Percentiles rank a stretch among this genome's conserved stretches.
These are phyloP conservation scores for Lagodon rhomboides DNA, from an alignment of 2,797 vertebrate genomes.

Conservation along the genomic window DNA sequence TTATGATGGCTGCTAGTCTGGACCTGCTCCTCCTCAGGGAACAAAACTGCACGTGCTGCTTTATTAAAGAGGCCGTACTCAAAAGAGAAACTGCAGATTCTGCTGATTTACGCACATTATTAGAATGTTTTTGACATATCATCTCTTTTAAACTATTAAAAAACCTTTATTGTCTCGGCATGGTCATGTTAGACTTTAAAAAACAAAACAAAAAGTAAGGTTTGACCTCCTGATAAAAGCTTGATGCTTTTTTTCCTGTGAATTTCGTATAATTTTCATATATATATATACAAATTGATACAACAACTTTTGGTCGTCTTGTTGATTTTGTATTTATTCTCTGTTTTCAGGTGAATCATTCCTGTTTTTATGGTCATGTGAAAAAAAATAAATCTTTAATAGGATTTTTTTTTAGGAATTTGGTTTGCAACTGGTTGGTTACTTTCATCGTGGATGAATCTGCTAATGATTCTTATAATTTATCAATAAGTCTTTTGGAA, in stretches of 20 bases:
- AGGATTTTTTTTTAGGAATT: neutral
- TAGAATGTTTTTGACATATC: neutral
- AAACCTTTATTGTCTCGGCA: no score
- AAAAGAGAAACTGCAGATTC: neutral
- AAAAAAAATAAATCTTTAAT: neutral
- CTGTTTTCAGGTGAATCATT: neutral
- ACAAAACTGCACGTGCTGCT: neutral
- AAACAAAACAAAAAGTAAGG: no score
- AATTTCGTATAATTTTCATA: no score
- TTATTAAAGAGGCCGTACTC: neutral
- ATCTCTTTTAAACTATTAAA: no score
- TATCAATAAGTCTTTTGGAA: neutral
- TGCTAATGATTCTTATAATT: neutral
- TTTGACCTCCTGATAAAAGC: no score
- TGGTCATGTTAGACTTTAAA: no score
- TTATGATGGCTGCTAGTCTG: neutral
- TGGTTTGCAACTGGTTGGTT: neutral
- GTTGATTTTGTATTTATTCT: conserved; percentile 8
- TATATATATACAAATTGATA: no score
- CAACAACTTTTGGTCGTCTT: neutral
- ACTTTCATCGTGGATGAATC: neutral
- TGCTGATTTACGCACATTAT: neutral
- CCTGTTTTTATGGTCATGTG: neutral
- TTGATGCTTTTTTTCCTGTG: no score
- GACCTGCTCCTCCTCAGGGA: conserved; percentile 36